phyloP scores from a whole-genome alignment of 2,113 vertebrate species.

The Antechinus stuartii region DNA sequence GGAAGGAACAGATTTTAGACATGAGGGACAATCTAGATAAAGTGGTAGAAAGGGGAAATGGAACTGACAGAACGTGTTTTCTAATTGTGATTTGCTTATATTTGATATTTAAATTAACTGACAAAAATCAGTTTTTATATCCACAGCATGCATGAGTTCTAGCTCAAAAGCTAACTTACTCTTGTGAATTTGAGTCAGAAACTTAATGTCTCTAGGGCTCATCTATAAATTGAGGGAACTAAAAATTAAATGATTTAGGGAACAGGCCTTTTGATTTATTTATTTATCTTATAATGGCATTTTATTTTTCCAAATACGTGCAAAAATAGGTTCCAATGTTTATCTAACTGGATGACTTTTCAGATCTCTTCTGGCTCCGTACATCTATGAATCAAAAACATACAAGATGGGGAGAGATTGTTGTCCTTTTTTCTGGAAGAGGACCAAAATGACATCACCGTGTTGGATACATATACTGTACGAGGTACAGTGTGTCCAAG shows the following conservation, averaged over 20 bases:
- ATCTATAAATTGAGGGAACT: background rate
- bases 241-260: no score
- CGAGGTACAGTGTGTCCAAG: background rate
- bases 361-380: background rate
- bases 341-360: background rate
- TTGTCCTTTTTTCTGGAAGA: background rate
- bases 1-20: background rate
- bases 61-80: background rate
- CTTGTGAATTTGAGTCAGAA: background rate
- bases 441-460: background rate
- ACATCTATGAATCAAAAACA: background rate
- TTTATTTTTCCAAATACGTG: no score
- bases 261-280: no score
- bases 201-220: background rate
- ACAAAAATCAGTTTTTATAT: slow-evolving; percentile 36
- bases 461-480: background rate
- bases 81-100: slow-evolving; percentile 14
- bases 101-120: background rate
- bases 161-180: background rate
- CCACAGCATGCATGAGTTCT: background rate
- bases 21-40: background rate
- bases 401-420: background rate
- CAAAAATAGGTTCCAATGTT: no score
- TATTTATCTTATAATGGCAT: no score
- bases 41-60: background rate